Evolutionary conservation across 2,113 vertebrate genomes (phyloP), one percentile per base, ranked within the genome.

Genomic region (Indri indri): DNA sequence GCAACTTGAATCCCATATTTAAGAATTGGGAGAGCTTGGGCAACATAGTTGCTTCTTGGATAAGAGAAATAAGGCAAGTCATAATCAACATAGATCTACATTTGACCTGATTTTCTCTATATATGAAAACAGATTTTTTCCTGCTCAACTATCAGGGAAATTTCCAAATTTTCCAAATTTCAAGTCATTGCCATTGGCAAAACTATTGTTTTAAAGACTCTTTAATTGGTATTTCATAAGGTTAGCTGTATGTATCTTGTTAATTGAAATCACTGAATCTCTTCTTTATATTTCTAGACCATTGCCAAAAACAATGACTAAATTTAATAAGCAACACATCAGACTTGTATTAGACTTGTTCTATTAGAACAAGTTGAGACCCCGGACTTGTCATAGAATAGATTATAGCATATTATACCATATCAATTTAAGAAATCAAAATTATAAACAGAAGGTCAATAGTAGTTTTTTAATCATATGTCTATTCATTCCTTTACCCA

Each of bases 241-340:
- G 88, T 11, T 57, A 86, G 50, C 17, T 77, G 34, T 57, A 85
- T 81, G 27, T 50, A 91, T 74, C 57, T 80, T 91, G 10, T 61
- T 61, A 34, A 88, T 92, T 86, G 50, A 95, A 96, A 73, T 77
- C 23, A 95, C 8, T 77, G 14, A 80, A 84, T 84, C 84, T 95
- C 71, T 96, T 61, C 42, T 77, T 88, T 88, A 47, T 32, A 18
- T 82, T 94, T 79, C 54, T 88, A 82, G 80, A 61, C 17, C 42
- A 81, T 27, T 94, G 82, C 66, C 77, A 63, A 80, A 95, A 90
- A 61, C 59, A 86, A 80, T 89, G 73, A 83, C 22, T 73, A 86
- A 88, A 68, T 81, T 91, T 47, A 93, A 70, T 77, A 79, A 68
- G 27, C 13, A 85, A 30, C 18, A n/a, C 61, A 85, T 40, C 37